Evolutionary conservation across 2,888 invertebrate genomes (phyloP).

Genomic region (Temnothorax rugatulus): DNA sequence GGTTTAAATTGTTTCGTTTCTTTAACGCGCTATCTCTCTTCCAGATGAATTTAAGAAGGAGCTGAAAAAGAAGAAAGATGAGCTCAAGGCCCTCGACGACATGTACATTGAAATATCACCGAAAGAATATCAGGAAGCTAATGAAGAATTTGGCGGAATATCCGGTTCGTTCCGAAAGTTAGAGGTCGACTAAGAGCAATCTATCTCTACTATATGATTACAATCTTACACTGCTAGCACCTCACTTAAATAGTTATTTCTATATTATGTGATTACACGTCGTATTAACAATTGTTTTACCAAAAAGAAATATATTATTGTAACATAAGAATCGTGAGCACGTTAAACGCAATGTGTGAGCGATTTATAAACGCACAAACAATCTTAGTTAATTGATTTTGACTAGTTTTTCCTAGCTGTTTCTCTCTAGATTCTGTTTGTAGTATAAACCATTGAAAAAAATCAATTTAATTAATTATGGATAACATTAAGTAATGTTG

Average conservation of each 20-base stretch:
- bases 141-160: conserved; percentile 91
- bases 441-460: not conserved
- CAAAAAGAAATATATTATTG: conserved; percentile 35
- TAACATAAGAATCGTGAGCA: not conserved
- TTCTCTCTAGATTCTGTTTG: conserved; percentile 11
- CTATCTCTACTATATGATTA: conserved; percentile 3
- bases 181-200: conserved; percentile 90
- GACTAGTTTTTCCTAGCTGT: not conserved
- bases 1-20: not conserved
- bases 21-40: conserved; percentile 7
- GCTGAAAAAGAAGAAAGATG: conserved; percentile 89
- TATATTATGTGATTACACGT: not conserved
- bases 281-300: conserved; percentile 24
- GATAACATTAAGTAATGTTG: not conserved
- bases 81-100: conserved; percentile 91
- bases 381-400: not conserved
- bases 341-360: conserved; percentile 3
- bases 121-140: conserved; percentile 87
- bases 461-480: conserved; percentile 1
- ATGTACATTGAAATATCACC: conserved; percentile 91
- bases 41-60: conserved; percentile 88
- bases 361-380: not conserved
- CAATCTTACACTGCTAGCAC: not conserved
- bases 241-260: conserved; percentile 12
- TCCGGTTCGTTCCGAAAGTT: conserved; percentile 95